These are phyloP conservation scores for Phoxinus dragarum DNA, from an alignment of 2,797 vertebrate species.

Conservation along the genomic window DNA sequence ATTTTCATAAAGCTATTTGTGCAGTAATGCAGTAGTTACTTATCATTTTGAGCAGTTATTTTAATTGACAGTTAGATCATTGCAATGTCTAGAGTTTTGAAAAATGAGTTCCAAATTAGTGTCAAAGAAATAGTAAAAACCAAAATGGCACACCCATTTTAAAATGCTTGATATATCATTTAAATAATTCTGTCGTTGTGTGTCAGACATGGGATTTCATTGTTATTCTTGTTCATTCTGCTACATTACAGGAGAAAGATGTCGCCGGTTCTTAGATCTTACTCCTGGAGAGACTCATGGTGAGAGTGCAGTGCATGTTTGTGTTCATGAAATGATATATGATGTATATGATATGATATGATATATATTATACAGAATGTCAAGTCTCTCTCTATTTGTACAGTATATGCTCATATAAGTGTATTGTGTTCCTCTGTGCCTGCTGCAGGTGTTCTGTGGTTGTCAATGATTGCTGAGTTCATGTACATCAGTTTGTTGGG, in stretches of 20 bases:
- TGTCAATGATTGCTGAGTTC: constrained; percentile 83
- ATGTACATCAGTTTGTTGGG: constrained; percentile 84
- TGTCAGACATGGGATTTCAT: neutral
- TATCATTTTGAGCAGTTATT: neutral
- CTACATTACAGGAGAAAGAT: constrained; percentile 78
- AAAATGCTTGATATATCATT: neutral
- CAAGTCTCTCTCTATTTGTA: neutral
- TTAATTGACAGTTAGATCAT: neutral
- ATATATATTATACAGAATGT: neutral
- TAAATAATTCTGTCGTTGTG: neutral
- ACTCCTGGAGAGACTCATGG: constrained; percentile 86
- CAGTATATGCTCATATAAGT: neutral
- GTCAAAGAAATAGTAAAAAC: neutral
- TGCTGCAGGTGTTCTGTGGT: constrained; percentile 79
- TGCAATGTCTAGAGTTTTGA: neutral
- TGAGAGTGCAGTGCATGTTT: constrained; percentile 55
- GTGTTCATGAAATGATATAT: neutral
- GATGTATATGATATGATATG: neutral
- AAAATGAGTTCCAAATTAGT: neutral
- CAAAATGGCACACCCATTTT: neutral
- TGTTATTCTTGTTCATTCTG: constrained; percentile 18
- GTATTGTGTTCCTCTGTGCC: constrained; percentile 12
- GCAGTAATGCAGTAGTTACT: neutral
- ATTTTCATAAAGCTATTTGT: neutral
- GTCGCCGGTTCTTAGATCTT: constrained; percentile 84